Evolutionary conservation across 2,888 invertebrate species (phyloP).

Genomic region (Capitulum mitella): DNA sequence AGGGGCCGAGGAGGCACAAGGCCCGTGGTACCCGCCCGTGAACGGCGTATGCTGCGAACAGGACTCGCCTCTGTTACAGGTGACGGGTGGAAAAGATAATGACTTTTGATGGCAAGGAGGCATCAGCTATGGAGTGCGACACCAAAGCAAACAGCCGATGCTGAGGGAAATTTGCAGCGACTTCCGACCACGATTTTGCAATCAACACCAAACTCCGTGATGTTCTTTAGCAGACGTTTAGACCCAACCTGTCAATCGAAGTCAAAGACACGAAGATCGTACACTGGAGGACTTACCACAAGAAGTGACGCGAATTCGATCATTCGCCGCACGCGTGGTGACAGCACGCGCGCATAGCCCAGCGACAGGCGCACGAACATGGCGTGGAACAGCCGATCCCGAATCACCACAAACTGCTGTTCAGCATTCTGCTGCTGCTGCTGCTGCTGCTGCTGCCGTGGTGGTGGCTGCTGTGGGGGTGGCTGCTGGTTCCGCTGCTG

Average conservation of each 20-base stretch:
- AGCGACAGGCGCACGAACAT: slow-evolving; percentile 87
- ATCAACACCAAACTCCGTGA: too few relatives aligned
- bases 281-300: slow-evolving; percentile 54
- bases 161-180: not conserved
- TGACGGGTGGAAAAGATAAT: too few relatives aligned
- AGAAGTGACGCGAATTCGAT: slow-evolving; percentile 49
- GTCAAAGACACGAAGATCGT: not conserved
- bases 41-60: too few relatives aligned
- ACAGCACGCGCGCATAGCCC: slow-evolving; percentile 84
- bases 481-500: not conserved
- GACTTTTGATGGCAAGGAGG: not conserved
- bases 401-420: slow-evolving; percentile 36
- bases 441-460: not conserved
- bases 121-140: not conserved
- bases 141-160: not conserved
- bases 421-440: not conserved
- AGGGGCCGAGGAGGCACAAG: too few relatives aligned
- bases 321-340: slow-evolving; percentile 45
- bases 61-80: too few relatives aligned
- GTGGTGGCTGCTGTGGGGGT: not conserved
- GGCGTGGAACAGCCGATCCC: slow-evolving; percentile 89
- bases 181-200: too few relatives aligned
- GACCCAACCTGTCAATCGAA: too few relatives aligned
- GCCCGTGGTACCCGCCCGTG: too few relatives aligned
- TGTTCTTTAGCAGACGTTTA: too few relatives aligned